phyloP scores from a whole-genome alignment of 1,140 invertebrate species.

The Hycleus cichorii region DNA sequence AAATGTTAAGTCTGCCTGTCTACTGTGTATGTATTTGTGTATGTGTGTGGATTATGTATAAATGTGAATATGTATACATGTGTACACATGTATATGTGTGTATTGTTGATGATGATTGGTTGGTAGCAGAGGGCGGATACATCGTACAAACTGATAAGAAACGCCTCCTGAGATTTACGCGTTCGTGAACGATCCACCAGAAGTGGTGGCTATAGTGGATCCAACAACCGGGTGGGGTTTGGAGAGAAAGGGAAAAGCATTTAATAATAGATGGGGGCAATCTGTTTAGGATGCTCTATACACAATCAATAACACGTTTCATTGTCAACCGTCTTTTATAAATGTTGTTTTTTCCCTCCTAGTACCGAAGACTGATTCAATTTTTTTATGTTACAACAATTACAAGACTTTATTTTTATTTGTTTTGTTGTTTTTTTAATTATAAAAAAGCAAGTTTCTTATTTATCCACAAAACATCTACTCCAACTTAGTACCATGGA shows the following conservation, averaged over 20 bases:
- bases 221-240: neutral
- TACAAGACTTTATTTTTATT: no score
- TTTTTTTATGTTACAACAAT: no score
- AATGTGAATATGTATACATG: neutral
- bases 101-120: slow-evolving; percentile 11
- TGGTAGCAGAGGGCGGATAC: slow-evolving; percentile 14
- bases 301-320: slow-evolving; percentile 13
- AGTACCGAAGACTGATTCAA: no score
- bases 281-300: slow-evolving; percentile 8
- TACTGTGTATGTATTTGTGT: no score
- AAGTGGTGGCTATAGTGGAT: neutral
- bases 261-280: slow-evolving; percentile 11
- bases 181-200: slow-evolving; percentile 5
- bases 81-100: neutral
- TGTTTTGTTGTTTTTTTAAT: no score
- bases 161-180: slow-evolving; percentile 28
- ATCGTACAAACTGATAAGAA: slow-evolving; percentile 15
- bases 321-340: neutral
- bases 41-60: neutral
- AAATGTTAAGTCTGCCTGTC: no score
- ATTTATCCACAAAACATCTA: no score
- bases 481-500: no score
- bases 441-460: no score
- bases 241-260: slow-evolving; percentile 7
- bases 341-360: no score